phyloP scores from a whole-genome alignment of 53 echinoderm and acorn worm genomes.

The Glandiceps talaboti region DNA sequence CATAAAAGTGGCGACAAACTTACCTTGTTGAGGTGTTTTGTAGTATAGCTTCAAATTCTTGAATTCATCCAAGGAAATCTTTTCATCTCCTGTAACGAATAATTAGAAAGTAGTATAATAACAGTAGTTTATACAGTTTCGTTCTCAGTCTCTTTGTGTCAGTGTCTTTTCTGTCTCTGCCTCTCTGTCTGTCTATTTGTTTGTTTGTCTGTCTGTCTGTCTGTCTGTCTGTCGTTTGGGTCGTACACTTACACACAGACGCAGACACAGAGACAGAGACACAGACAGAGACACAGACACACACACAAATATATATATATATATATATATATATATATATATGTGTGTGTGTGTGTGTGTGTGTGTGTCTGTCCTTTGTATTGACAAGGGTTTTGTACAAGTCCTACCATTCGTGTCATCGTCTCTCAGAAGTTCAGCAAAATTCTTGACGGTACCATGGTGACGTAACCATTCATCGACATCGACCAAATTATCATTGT shows the following conservation, averaged over 20 bases:
- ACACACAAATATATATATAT: too few species aligned
- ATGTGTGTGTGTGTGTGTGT: neutral
- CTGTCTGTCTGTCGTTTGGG: neutral
- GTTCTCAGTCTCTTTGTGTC: too few species aligned
- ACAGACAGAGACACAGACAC: too few species aligned
- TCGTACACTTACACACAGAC: neutral
- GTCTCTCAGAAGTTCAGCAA: neutral
- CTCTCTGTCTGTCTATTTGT: neutral
- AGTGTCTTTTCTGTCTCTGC: too few species aligned
- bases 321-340: too few species aligned
- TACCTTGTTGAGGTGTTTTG: neutral
- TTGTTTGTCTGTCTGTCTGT: neutral
- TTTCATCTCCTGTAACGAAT: neutral
- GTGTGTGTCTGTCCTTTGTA: neutral
- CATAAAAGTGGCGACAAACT: too few species aligned
- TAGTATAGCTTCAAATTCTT: neutral
- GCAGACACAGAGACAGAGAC: too few species aligned
- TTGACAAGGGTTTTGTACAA: neutral
- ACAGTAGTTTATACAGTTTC: too few species aligned
- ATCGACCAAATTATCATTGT: neutral
- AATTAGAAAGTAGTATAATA: neutral
- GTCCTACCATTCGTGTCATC: slow-evolving; percentile 6
- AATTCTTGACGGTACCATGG: neutral
- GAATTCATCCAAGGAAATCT: neutral
- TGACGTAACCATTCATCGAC: neutral